phyloP scores from a whole-genome alignment of 2,888 invertebrate species.

The Dicyrtoma fusca region DNA sequence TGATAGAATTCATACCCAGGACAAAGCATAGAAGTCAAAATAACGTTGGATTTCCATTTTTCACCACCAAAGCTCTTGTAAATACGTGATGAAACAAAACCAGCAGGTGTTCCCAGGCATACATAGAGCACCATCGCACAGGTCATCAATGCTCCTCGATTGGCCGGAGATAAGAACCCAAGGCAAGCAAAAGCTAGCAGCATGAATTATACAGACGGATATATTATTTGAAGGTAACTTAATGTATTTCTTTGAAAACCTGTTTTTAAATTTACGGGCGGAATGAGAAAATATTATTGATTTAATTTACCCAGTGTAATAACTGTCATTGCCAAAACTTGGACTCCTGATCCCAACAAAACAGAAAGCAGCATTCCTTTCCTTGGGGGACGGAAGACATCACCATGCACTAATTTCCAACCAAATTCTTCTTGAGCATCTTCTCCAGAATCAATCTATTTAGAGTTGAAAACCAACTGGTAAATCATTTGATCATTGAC shows the following conservation, averaged over 20 bases:
- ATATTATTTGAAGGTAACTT: no score
- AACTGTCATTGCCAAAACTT: conserved; percentile 94
- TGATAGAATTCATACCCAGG: conserved; percentile 75
- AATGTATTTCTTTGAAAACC: no score
- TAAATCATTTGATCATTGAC: not conserved
- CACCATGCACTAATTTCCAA: conserved; percentile 71
- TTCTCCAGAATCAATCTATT: conserved; percentile 63
- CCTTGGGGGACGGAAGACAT: conserved; percentile 70
- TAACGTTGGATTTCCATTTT: conserved; percentile 97
- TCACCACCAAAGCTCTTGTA: conserved; percentile 99
- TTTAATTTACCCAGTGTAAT: conserved; percentile 74
- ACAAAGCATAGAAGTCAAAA: conserved; percentile 93
- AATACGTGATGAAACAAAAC: conserved; percentile 93
- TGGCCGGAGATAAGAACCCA: conserved; percentile 97
- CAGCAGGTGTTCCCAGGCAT: conserved; percentile 94
- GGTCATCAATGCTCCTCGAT: conserved; percentile 98
- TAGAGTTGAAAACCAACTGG: not conserved
- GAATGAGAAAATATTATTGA: conserved; percentile 49
- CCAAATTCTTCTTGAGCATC: conserved; percentile 81
- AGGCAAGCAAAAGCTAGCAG: conserved; percentile 90
- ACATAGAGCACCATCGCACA: conserved; percentile 96
- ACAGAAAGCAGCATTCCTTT: conserved; percentile 96
- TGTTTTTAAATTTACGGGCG: no score
- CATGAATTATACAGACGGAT: conserved; percentile 46
- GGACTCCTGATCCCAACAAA: conserved; percentile 93